These are phyloP conservation scores for Ommatoiulus sabulosus DNA, from an alignment of 2,888 invertebrate genomes.

Conservation along the genomic window DNA sequence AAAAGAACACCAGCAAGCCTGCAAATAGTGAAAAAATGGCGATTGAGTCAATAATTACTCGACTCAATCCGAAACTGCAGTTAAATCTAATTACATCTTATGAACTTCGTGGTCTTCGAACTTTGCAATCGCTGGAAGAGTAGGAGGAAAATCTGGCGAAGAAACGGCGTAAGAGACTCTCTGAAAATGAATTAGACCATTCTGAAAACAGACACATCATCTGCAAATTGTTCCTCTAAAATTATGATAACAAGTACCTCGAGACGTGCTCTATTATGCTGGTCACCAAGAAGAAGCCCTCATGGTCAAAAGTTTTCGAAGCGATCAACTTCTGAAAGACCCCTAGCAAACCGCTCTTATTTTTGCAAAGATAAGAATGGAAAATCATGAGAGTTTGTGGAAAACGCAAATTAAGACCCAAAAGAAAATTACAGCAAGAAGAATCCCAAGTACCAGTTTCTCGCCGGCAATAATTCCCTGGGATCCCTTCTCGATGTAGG, in stretches of 20 bases:
- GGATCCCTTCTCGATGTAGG: constrained; percentile 82
- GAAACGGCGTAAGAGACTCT: constrained; percentile 78
- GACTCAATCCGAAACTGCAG: not conserved
- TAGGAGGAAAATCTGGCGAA: constrained; percentile 89
- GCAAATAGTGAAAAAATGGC: constrained; percentile 47
- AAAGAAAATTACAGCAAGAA: constrained; percentile 55
- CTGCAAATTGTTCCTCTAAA: not conserved
- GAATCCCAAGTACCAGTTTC: constrained; percentile 75
- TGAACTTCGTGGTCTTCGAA: constrained; percentile 95
- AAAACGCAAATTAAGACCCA: constrained; percentile 62
- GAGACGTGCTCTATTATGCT: constrained; percentile 86
- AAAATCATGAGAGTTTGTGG: constrained; percentile 24
- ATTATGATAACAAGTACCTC: constrained; percentile 72
- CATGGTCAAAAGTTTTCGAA: constrained; percentile 94
- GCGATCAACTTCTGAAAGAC: constrained; percentile 97
- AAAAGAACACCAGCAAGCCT: constrained; percentile 89
- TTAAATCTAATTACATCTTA: constrained; percentile 73
- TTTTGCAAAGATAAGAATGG: constrained; percentile 55
- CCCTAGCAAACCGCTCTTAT: constrained; percentile 77
- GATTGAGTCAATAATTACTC: not conserved
- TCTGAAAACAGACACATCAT: constrained; percentile 29
- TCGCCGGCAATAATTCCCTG: constrained; percentile 77
- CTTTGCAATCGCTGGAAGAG: constrained; percentile 94
- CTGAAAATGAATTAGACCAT: constrained; percentile 70
- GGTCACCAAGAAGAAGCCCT: constrained; percentile 93